phyloP scores from a whole-genome alignment of 1,140 invertebrate species.

The Drosophila sulfurigaster region DNA sequence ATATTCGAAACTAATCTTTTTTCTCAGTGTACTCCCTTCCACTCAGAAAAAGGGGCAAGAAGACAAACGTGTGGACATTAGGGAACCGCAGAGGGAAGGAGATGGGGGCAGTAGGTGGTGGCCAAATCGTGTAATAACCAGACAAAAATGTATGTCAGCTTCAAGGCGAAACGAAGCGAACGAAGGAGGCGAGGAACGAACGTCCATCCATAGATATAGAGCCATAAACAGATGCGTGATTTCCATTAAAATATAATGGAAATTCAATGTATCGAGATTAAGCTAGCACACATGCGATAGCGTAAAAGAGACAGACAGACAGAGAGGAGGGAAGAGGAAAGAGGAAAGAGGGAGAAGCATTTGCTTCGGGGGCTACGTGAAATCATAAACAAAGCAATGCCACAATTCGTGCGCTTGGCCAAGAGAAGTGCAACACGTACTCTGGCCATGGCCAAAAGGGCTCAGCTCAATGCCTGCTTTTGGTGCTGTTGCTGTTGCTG shows the following conservation, averaged over 20 bases:
- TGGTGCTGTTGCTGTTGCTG: too few relatives aligned
- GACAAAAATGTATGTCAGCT: slow-evolving; percentile 48
- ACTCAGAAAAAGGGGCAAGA: background rate
- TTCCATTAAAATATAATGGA: slow-evolving; percentile 71
- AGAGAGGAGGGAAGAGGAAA: background rate
- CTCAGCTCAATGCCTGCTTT: slow-evolving; percentile 13
- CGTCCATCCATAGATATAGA: slow-evolving; percentile 47
- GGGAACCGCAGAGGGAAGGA: slow-evolving; percentile 23
- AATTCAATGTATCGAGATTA: slow-evolving; percentile 70
- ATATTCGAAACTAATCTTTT: too few relatives aligned
- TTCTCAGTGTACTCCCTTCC: too few relatives aligned
- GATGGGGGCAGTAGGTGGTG: background rate
- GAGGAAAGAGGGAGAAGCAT: background rate
- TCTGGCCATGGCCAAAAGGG: slow-evolving; percentile 39
- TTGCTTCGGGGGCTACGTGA: slow-evolving; percentile 52
- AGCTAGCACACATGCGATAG: slow-evolving; percentile 23
- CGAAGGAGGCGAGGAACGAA: background rate
- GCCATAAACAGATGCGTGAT: slow-evolving; percentile 68
- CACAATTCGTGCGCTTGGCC: slow-evolving; percentile 46
- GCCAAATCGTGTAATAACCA: slow-evolving; percentile 37
- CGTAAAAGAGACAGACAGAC: background rate
- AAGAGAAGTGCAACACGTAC: slow-evolving; percentile 47
- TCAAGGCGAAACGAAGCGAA: background rate
- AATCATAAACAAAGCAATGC: slow-evolving; percentile 63
- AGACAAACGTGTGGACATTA: slow-evolving; percentile 54